Conservation (phyloP, 1,140 invertebrate genomes). For the Drosophila micromelanica region DNA sequence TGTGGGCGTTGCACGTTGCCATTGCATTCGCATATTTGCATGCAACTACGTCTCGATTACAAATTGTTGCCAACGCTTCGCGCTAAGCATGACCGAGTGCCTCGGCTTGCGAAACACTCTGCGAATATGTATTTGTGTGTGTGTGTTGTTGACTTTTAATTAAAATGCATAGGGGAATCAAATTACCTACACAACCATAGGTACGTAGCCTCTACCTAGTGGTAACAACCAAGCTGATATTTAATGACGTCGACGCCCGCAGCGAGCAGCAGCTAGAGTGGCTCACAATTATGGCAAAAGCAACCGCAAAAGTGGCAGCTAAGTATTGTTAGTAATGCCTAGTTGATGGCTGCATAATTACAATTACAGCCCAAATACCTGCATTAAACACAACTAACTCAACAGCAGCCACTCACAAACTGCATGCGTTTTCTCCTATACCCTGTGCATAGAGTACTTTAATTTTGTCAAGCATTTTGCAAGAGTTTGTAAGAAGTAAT, state of each 20-base stretch:
- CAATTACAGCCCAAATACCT: conserved; percentile 66
- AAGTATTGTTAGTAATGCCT: conserved; percentile 40
- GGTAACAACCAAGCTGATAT: conserved; percentile 31
- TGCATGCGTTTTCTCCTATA: conserved; percentile 12
- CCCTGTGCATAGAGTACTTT: neutral
- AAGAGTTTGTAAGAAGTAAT: neutral
- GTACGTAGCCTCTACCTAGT: conserved; percentile 29
- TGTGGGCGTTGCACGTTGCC: conserved; percentile 39
- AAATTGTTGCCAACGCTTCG: conserved; percentile 45
- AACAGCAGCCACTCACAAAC: conserved; percentile 27
- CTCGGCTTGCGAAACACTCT: conserved; percentile 17
- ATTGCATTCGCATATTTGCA: conserved; percentile 58
- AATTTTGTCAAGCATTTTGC: neutral
- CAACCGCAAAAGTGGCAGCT: conserved; percentile 18
- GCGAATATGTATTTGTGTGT: conserved; percentile 7
- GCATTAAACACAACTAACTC: conserved; percentile 49
- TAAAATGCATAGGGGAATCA: conserved; percentile 81
- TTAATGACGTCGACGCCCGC: conserved; percentile 36
- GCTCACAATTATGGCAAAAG: conserved; percentile 69
- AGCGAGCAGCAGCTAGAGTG: conserved; percentile 33
- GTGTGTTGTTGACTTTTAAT: conserved; percentile 77
- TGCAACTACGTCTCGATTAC: conserved; percentile 56
- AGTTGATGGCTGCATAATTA: conserved; percentile 71
- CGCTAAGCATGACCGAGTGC: conserved; percentile 18
- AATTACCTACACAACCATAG: conserved; percentile 61